Conservation (phyloP, 1,140 invertebrate genomes). For the Mercenaria mercenaria region DNA sequence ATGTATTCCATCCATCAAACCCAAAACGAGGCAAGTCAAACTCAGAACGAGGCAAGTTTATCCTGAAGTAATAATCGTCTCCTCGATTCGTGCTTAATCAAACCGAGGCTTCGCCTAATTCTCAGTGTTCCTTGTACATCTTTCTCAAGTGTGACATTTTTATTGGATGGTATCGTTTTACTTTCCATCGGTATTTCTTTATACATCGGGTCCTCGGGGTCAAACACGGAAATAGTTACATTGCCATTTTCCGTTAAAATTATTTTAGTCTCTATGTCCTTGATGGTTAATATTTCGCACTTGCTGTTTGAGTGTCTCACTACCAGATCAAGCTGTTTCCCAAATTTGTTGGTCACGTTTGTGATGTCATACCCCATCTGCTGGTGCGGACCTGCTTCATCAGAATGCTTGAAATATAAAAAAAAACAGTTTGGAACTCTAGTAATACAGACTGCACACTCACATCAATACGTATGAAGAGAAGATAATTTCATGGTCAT, state of each 20-base stretch:
- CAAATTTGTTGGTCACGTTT: slow-evolving; percentile 11
- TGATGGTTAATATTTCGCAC: not conserved
- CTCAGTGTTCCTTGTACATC: not conserved
- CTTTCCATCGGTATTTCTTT: not conserved
- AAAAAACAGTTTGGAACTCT: not conserved
- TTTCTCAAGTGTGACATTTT: slow-evolving; percentile 5
- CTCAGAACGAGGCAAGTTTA: not conserved
- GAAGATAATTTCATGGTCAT: not conserved
- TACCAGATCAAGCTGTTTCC: not conserved
- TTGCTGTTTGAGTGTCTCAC: not conserved
- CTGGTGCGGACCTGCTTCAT: not conserved
- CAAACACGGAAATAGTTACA: slow-evolving; percentile 5
- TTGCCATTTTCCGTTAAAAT: not conserved
- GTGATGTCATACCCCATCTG: not conserved
- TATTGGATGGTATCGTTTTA: slow-evolving; percentile 4
- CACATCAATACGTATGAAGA: no score
- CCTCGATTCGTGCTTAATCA: not conserved
- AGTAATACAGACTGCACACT: not conserved
- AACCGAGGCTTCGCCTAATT: not conserved
- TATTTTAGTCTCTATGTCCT: not conserved
- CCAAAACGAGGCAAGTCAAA: not conserved
- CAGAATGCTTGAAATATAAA: not conserved
- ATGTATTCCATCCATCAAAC: no score
- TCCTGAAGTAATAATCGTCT: not conserved
- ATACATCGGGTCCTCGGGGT: not conserved